Percentiles rank a stretch among this genome's conserved stretches.
These are phyloP conservation scores for Oncorhynchus keta DNA, from an alignment of 2,113 vertebrate species.

Conservation along the genomic window DNA sequence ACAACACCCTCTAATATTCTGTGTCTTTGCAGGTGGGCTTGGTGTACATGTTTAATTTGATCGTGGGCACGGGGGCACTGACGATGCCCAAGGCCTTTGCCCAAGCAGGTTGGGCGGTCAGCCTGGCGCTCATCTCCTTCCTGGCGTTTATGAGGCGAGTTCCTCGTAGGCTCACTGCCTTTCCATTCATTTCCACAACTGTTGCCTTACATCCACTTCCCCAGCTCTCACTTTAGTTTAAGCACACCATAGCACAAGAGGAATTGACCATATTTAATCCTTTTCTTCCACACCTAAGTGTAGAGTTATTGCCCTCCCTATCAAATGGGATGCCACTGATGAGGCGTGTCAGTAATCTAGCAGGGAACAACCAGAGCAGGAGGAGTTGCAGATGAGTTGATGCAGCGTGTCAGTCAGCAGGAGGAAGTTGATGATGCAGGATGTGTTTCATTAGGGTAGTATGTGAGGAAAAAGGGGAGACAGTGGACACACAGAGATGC, in stretches of 20 bases:
- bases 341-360: background rate
- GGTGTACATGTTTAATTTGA: slow-evolving; percentile 98
- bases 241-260: background rate
- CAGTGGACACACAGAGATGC: background rate
- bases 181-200: background rate
- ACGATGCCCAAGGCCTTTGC: slow-evolving; percentile 98
- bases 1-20: background rate
- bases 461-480: background rate
- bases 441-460: background rate
- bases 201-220: background rate
- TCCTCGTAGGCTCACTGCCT: background rate
- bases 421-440: background rate
- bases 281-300: background rate
- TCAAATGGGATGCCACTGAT: background rate
- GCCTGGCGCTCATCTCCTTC: slow-evolving; percentile 85
- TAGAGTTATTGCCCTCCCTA: background rate
- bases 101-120: slow-evolving; percentile 89
- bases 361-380: background rate
- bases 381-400: background rate
- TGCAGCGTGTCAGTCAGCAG: background rate
- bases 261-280: background rate
- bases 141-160: slow-evolving; percentile 95
- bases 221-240: background rate
- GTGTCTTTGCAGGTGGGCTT: slow-evolving; percentile 83
- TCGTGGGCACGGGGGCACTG: slow-evolving; percentile 92